Conservation (phyloP, 2,113 vertebrate genomes). For the Hipposideros armiger region DNA sequence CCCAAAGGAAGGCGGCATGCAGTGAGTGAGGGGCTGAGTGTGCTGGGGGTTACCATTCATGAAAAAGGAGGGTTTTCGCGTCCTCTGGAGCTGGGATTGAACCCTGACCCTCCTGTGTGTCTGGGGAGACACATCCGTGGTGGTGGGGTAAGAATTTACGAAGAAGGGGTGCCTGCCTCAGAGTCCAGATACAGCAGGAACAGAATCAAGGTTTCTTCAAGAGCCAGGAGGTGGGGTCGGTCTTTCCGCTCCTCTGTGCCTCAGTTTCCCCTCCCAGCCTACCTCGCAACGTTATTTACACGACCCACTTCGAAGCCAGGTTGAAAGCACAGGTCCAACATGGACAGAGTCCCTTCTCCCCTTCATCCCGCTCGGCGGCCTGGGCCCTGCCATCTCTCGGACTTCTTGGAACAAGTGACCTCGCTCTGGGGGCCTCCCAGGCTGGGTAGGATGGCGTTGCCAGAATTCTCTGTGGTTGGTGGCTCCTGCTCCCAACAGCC, state of each 20-base stretch:
- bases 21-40: rapidly evolving
- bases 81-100: background rate
- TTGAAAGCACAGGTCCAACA: background rate
- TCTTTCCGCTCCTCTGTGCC: background rate
- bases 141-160: background rate
- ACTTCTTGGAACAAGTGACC: background rate
- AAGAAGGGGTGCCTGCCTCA: background rate
- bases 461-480: background rate
- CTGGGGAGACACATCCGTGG: background rate
- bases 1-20: background rate
- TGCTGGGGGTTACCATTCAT: background rate
- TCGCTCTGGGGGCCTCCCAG: background rate
- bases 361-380: background rate
- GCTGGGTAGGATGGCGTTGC: background rate
- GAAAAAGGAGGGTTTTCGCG: background rate
- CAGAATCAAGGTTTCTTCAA: background rate
- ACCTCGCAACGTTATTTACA: background rate
- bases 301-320: rapidly evolving
- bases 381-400: background rate
- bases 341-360: rapidly evolving
- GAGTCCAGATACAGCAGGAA: background rate
- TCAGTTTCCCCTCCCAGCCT: background rate
- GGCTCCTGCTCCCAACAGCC: background rate
- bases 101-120: background rate
- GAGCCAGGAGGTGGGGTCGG: background rate